Conservation (phyloP, 2,113 vertebrate species). For the Romanogobio albipinnatus region DNA sequence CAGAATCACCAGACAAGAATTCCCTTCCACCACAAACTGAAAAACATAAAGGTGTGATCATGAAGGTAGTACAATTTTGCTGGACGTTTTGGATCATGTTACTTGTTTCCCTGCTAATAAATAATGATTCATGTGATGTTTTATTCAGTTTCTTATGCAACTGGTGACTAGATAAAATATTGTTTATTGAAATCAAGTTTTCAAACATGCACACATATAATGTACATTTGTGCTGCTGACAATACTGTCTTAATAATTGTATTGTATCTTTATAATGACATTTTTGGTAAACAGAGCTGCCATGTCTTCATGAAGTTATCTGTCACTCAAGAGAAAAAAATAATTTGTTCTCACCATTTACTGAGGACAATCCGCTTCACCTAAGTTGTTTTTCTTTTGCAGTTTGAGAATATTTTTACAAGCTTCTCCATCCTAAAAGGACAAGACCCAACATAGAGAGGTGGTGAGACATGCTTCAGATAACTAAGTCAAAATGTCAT, state of each 20-base stretch:
- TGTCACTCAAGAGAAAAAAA: constrained; percentile 30
- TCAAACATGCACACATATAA: not conserved
- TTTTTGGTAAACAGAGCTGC: constrained; percentile 29
- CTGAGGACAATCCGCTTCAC: constrained; percentile 35
- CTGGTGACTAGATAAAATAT: not conserved
- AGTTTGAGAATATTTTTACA: constrained; percentile 50
- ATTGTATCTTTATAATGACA: not conserved
- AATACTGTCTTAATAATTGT: not conserved
- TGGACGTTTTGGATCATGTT: constrained; percentile 32
- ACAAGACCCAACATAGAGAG: constrained; percentile 56
- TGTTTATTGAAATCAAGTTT: not conserved
- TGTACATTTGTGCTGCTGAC: not conserved
- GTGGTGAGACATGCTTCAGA: constrained; percentile 56
- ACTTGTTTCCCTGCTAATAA: constrained; percentile 28
- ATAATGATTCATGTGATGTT: constrained; percentile 13
- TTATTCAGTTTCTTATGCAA: constrained; percentile 7
- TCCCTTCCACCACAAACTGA: constrained; percentile 33
- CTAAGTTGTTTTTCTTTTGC: constrained; percentile 52
- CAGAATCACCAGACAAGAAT: constrained; percentile 43
- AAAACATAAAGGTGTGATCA: constrained; percentile 27
- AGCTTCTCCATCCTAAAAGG: constrained; percentile 40
- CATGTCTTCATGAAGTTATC: constrained; percentile 26
- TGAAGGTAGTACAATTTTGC: constrained; percentile 25
- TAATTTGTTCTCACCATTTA: constrained; percentile 21
- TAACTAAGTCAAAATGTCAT: constrained; percentile 53